Base-by-base conservation (phyloP, 2,797 vertebrate genomes). In the Dermochelys coriacea region DNA sequence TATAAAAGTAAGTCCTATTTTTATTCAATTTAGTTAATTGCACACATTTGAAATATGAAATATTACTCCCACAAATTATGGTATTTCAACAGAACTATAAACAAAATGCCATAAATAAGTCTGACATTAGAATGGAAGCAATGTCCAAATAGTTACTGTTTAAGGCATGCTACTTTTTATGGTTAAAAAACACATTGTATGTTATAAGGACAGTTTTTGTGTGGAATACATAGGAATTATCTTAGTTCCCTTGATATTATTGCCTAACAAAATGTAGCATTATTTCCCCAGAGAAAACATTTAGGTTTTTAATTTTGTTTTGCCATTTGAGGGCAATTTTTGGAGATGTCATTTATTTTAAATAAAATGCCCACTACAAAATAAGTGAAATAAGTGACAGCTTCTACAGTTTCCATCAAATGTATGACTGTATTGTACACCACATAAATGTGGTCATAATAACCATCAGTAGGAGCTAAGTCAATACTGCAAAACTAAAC, bases 291-390 rank as follows among this genome's bases (percentile, higher is more conserved):
- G 52, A 82, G 55, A 19, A 57, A 27, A 90, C 74, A 90, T 6
- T 29, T 64, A 75, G 49, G 34, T 18, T 94, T 95, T 94, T 88
- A 41, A 88, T 95, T 96, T 91, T 85, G 41, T 82, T 90, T 47
- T 90, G 29, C 54, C 59, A 77, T 80, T 89, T 80, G 12, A 87
- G 6, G 29, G 57, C 9, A 94, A 77, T 86, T 0, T 90, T 93
- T 80, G 64, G 34, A 88, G 85, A 95, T 87, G 31, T 71, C 0
- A 37, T 80, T 91, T 90, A 14, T 80, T 96, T 92, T 95, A 21
- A 84, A 23, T 64, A 51, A 78, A 57, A 93, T 59, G 3, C 64
- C n/a, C 3, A 6, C 61, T 57, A 54, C 0, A 71, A 61, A 83
- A 91, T 51, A n/a, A n/a, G 45, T 10, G 80, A 51, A 94, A 78